Conservation (phyloP, 1,140 invertebrate species). For the Chironomus striatipennis region DNA sequence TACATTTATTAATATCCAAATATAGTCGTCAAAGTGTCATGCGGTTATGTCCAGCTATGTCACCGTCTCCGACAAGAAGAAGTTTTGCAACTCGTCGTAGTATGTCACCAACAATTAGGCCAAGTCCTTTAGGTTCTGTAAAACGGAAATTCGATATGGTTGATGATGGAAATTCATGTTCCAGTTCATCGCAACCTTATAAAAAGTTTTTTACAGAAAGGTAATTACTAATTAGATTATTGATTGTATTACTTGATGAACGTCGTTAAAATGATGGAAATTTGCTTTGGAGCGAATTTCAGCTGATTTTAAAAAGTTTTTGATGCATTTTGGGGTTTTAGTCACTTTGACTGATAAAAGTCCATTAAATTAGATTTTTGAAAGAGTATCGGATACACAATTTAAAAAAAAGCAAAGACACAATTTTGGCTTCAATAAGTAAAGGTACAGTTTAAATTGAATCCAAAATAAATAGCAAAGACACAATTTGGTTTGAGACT, state of each 20-base stretch:
- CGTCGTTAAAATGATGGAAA: background rate
- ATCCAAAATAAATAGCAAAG: too few relatives aligned
- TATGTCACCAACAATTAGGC: conserved; percentile 72
- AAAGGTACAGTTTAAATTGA: too few relatives aligned
- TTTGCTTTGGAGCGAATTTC: conserved; percentile 34
- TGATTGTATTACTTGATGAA: conserved; percentile 27
- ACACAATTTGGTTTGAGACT: too few relatives aligned
- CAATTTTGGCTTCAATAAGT: too few relatives aligned
- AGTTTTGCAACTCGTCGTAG: conserved; percentile 69
- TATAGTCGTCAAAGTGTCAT: conserved; percentile 32
- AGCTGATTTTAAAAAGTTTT: too few relatives aligned
- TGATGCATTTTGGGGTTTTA: too few relatives aligned
- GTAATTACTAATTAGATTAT: conserved; percentile 30
- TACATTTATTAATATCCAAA: conserved; percentile 7
- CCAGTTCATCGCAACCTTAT: conserved; percentile 33
- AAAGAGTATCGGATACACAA: too few relatives aligned
- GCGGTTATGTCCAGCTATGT: conserved; percentile 47
- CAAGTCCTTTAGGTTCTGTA: conserved; percentile 57
- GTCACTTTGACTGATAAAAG: too few relatives aligned
- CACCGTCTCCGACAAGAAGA: conserved; percentile 74
- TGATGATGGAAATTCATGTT: conserved; percentile 41
- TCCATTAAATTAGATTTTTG: too few relatives aligned
- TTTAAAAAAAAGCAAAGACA: too few relatives aligned
- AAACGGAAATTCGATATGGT: conserved; percentile 74
- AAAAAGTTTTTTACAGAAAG: conserved; percentile 40